Base-by-base conservation (phyloP, 2,113 vertebrate species). In the Lophura nycthemera region DNA sequence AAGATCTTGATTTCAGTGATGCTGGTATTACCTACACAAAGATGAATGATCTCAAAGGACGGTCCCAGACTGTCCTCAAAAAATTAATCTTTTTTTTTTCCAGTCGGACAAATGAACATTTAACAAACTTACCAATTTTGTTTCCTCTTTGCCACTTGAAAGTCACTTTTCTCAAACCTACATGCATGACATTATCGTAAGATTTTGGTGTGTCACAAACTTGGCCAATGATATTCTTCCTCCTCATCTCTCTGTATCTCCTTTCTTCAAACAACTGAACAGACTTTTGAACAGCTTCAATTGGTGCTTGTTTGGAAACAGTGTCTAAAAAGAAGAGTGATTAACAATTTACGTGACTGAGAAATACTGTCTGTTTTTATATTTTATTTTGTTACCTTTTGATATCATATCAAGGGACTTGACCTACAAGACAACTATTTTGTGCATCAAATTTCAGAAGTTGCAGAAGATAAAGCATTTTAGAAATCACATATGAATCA, bases 81-180 rank as follows among this genome's bases (percentile, higher is more conserved):
- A 48, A n/a, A 76, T 5, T 24, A 66, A 54, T 29, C 56, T 79
- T 45, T 22, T 75, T 84, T 84, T 50, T 84, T 43, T 72, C 86
- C 36, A 93, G 78, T 15, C 22, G 48, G 15, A 66, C 40, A 61
- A 77, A 69, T 10, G 9, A 45, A 66, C 18, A 36, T 48, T 81
- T 52, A 80, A 88, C 21, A 72, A 89, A 56, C 97, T 52, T 97
- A 99, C 99, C 99, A 29, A 99, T 99, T 97, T 99, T 99, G 97
- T 99, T 99, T 97, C 99, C 99, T 95, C 99, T 98, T 93, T 99
- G 99, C 99, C 99, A 99, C 95, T 99, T 99, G 96, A 99, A 99
- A 80, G 99, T 99, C 97, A 99, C 99, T 96, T 99, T 99, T 93
- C 99, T 98, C 89, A 99, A 98, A 70, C 99, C 99, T 2, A 99